Conservation (phyloP, 1,140 invertebrate genomes). For the Hesperophylax magnus region DNA sequence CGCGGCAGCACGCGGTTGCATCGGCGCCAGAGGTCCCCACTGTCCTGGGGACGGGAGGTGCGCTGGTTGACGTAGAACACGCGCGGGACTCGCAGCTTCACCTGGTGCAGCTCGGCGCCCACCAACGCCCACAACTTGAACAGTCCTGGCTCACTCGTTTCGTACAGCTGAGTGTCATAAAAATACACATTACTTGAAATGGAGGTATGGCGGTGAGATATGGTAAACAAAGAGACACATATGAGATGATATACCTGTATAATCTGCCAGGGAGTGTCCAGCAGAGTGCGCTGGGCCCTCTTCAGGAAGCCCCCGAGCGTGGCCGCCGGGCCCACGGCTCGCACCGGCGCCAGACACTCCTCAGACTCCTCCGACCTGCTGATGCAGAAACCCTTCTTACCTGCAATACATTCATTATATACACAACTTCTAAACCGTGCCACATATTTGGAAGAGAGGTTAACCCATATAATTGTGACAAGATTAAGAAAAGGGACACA, state of each 20-base stretch:
- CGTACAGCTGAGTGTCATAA: conserved; percentile 73
- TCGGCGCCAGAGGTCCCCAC: conserved; percentile 82
- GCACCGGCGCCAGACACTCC: conserved; percentile 57
- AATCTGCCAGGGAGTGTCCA: conserved; percentile 94
- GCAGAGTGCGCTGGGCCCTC: conserved; percentile 83
- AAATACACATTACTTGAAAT: too few species aligned
- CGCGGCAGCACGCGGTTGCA: conserved; percentile 91
- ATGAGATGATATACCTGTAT: conserved; percentile 77
- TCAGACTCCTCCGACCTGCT: conserved; percentile 54
- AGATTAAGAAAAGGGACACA: too few species aligned
- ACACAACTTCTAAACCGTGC: too few species aligned
- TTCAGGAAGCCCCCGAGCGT: conserved; percentile 88
- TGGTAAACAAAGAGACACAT: too few species aligned
- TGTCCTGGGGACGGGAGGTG: conserved; percentile 74
- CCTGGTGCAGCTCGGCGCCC: conserved; percentile 83
- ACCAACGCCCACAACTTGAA: conserved; percentile 93
- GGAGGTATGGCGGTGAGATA: too few species aligned
- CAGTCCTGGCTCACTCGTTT: conserved; percentile 85
- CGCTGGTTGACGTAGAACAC: conserved; percentile 97
- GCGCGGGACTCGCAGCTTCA: conserved; percentile 84
- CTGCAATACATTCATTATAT: too few species aligned
- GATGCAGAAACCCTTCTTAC: conserved; percentile 46
- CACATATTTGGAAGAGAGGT: too few species aligned
- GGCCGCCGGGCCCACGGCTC: conserved; percentile 65
- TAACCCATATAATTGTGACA: too few species aligned